Conservation (phyloP, 1,140 invertebrate genomes). For the Tetragonula clypearis region DNA sequence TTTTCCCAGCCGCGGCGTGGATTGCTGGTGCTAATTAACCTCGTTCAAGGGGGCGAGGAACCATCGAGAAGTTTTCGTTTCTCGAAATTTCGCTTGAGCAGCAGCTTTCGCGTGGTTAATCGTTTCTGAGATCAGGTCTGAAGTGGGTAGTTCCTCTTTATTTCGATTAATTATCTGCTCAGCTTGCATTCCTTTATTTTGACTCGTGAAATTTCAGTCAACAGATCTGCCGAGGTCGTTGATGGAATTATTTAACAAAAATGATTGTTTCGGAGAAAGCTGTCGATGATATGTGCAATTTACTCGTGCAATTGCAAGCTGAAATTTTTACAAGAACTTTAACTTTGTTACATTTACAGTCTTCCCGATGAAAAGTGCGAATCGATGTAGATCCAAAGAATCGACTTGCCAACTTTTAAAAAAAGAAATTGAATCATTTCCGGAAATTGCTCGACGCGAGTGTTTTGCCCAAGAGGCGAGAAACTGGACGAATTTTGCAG, state of each 20-base stretch:
- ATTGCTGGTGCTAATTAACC: conserved; percentile 29
- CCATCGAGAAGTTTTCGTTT: background rate
- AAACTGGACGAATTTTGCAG: background rate
- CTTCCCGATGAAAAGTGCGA: too few relatives aligned
- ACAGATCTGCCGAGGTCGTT: too few relatives aligned
- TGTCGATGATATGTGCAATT: too few relatives aligned
- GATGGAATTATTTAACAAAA: background rate
- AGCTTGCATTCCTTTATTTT: background rate
- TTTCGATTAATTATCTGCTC: background rate
- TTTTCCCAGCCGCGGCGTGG: background rate
- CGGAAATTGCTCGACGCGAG: background rate
- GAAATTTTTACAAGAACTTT: background rate
- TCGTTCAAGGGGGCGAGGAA: background rate
- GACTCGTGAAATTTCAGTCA: too few relatives aligned
- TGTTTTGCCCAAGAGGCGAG: too few relatives aligned
- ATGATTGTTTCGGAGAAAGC: background rate
- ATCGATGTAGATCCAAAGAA: too few relatives aligned
- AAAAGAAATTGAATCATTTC: too few relatives aligned
- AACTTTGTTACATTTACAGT: too few relatives aligned
- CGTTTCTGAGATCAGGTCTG: background rate
- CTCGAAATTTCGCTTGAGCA: background rate
- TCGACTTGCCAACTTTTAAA: too few relatives aligned
- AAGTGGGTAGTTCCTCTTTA: background rate
- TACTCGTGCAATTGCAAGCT: background rate
- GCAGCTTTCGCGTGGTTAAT: background rate